Conservation (phyloP, 2,113 vertebrate species). For the Synodontis membranacea region DNA sequence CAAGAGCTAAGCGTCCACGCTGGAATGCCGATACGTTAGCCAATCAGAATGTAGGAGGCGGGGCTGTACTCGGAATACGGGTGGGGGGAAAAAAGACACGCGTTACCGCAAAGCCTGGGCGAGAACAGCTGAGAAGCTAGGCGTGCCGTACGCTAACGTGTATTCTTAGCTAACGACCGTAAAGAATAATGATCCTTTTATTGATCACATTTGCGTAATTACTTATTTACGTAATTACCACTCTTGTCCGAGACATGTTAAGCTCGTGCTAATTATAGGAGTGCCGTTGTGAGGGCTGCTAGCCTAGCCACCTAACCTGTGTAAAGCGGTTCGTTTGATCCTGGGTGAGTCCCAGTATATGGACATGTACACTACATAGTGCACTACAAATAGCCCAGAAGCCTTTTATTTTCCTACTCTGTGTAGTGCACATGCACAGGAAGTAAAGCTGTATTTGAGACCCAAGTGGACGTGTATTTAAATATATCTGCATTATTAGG, state of each 20-base stretch:
- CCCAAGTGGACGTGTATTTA: neutral
- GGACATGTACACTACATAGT: neutral
- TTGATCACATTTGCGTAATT: neutral
- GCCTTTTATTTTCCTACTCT: neutral
- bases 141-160: too few species aligned
- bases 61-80: neutral
- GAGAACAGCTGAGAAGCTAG: conserved; percentile 23
- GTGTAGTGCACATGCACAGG: neutral
- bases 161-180: neutral
- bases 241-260: neutral
- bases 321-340: neutral
- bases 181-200: neutral
- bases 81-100: neutral
- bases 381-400: neutral
- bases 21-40: fast-evolving
- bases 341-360: neutral
- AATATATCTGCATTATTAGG: neutral
- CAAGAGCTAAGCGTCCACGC: too few species aligned
- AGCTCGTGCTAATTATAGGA: conserved; percentile 8
- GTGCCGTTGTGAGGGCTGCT: neutral
- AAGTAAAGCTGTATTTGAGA: neutral
- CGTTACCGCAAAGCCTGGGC: neutral
- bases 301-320: neutral
- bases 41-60: neutral
- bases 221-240: neutral